Evolutionary conservation across 2,888 invertebrate genomes (phyloP), one percentile per base, ranked within the genome.

Genomic region (Eupithecia dodoneata): DNA sequence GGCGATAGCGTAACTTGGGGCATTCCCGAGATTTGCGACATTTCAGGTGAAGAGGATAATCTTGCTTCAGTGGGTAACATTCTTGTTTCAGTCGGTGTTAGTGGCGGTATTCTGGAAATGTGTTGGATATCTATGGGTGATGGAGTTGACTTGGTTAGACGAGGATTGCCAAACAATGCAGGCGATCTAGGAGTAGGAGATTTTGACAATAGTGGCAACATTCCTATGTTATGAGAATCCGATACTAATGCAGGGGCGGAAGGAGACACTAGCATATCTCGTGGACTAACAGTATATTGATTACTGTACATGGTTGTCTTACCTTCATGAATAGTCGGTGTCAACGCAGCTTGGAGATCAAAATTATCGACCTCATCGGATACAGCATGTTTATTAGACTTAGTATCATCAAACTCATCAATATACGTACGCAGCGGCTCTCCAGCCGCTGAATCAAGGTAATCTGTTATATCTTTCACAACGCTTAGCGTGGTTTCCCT

Each of bases 361-460:
- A 82, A 85, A 70, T 73, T 81, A 47, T 71, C 49, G 66, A 82
- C 80, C 73, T 91, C 89, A 75, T 73, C 83, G 75, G 78, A 86
- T 72, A 83, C 74, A 9, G 86, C 71, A 79, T 81, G 90, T 81
- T 90, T 89, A 78, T 91, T 91, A 73, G 91, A 82, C 86, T 94
- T 93, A 30, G 87, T 88, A 84, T 94, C 94, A 84, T 94, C 94
- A 86, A 94, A 94, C 52, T 93, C 94, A 85, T 93, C 94, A 76
- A 94, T 93, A 80, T 94, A 94, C 41, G 91, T 91, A 72, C 94
- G 90, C 63, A 94, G 87, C 18, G 92, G 92, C 85, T 92, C 91
- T 41, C 94, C 94, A 63, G 93, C 93, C 78, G 87, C 91, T 70
- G 94, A 91, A 83, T 93, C 92, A 63, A 94, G 86, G 83, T 94